Conservation (phyloP, 2,888 invertebrate genomes). For the Cantharis nigra region DNA sequence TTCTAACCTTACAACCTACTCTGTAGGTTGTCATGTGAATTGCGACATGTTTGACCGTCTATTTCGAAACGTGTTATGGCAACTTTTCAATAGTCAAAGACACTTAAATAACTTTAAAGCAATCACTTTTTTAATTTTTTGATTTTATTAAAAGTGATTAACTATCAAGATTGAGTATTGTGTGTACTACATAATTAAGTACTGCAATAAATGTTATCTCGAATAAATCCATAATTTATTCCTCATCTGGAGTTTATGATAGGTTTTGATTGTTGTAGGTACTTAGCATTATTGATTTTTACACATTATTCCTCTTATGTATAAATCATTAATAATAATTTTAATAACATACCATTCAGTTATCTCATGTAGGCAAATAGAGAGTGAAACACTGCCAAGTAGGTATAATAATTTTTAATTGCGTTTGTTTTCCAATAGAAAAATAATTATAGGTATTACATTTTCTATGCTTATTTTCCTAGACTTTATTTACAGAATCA, state of each 20-base stretch:
- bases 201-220: not conserved
- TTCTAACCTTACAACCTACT: conserved; percentile 34
- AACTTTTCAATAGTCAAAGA: conserved; percentile 7
- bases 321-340: not conserved
- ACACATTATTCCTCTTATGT: not conserved
- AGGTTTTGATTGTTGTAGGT: not conserved
- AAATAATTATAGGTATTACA: not conserved
- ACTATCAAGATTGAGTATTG: not conserved
- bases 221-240: not conserved
- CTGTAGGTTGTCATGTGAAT: conserved; percentile 21
- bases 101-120: conserved; percentile 4
- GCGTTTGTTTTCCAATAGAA: not conserved
- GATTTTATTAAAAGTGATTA: not conserved
- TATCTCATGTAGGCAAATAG: not conserved
- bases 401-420: not conserved
- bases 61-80: conserved; percentile 25
- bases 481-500: not conserved
- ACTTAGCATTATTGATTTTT: not conserved
- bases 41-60: conserved; percentile 22
- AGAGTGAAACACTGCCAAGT: not conserved
- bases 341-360: not conserved
- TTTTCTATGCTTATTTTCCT: not conserved
- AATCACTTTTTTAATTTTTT: not conserved
- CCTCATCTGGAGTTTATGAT: not conserved
- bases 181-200: not conserved